Percentiles rank a stretch among this genome's conserved stretches.
phyloP scores from a whole-genome alignment of 2,888 invertebrate genomes.

The Hetaerina titia region DNA sequence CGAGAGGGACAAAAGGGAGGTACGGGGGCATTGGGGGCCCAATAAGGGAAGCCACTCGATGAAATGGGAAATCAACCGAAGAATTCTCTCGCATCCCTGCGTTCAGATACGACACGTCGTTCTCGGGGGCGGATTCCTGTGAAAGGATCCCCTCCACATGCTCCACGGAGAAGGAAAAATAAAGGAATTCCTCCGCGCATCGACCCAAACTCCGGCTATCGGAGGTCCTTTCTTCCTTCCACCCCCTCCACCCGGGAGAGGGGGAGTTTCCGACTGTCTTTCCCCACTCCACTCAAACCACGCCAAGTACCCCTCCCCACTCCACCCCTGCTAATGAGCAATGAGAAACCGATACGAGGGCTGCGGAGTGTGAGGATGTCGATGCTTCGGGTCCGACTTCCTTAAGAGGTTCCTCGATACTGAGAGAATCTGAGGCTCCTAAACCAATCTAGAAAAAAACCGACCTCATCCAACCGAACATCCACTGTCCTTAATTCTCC shows the following conservation, averaged over 20 bases:
- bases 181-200: neutral
- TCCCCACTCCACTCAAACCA: neutral
- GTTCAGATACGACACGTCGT: slow-evolving; percentile 21
- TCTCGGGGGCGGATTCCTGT: neutral
- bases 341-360: neutral
- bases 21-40: neutral
- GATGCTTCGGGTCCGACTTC: neutral
- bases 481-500: neutral
- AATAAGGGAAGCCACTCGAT: neutral
- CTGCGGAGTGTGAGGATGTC: neutral
- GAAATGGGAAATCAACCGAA: neutral
- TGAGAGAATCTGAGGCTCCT: neutral
- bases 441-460: neutral
- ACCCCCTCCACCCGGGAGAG: no score
- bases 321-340: neutral
- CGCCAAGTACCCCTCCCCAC: neutral
- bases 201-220: neutral
- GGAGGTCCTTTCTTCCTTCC: neutral
- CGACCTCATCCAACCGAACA: neutral
- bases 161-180: neutral
- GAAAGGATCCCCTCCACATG: neutral
- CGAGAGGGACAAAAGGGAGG: neutral
- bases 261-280: neutral
- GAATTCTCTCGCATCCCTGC: neutral
- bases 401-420: neutral